Evolutionary conservation across 2,888 invertebrate genomes (phyloP).

Genomic region (Matsumyia berberina): DNA sequence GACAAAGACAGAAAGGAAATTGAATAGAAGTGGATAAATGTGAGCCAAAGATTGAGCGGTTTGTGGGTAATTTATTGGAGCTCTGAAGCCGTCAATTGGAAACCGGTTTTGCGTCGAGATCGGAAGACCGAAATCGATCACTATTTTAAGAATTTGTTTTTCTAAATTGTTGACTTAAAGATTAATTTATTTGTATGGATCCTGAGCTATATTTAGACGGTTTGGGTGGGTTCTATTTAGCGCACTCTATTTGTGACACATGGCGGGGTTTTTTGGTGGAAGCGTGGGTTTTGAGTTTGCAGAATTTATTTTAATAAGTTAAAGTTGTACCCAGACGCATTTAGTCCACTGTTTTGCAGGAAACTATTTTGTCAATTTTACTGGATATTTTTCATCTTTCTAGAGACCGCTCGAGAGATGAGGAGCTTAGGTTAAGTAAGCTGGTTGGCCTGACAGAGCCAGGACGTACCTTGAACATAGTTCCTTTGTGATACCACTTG

Average conservation of each 20-base stretch:
- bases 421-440: too few species aligned
- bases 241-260: constrained; percentile 4
- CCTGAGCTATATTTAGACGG: constrained; percentile 5
- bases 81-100: neutral
- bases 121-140: constrained; percentile 27
- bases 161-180: constrained; percentile 8
- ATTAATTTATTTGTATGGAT: constrained; percentile 30
- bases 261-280: neutral
- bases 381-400: too few species aligned
- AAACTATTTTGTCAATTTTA: too few species aligned
- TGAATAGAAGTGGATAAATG: neutral
- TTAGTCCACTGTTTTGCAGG: too few species aligned
- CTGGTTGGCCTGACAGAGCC: too few species aligned
- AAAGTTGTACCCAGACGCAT: too few species aligned
- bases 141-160: neutral
- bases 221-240: constrained; percentile 22
- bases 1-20: constrained; percentile 1
- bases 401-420: too few species aligned
- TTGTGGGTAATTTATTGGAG: constrained; percentile 12
- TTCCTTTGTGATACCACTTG: too few species aligned
- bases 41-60: neutral
- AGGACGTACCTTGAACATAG: too few species aligned
- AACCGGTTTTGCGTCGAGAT: constrained; percentile 23
- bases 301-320: neutral
- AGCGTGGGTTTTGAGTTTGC: neutral